phyloP scores from a whole-genome alignment of 2,113 vertebrate genomes.

The Tenrec ecaudatus region DNA sequence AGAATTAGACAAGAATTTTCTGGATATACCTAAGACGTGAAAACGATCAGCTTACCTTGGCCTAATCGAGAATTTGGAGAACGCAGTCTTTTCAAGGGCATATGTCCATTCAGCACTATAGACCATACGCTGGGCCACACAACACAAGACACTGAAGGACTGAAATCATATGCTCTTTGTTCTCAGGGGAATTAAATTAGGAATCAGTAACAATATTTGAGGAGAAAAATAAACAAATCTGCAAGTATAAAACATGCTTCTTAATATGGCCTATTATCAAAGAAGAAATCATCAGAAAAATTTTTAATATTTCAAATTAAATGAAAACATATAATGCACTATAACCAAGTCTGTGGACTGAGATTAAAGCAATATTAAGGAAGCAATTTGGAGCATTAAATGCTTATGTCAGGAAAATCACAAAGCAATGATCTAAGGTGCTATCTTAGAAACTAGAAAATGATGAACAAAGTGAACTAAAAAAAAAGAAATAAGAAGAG shows the following conservation, averaged over 20 bases:
- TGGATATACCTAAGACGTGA: not conserved
- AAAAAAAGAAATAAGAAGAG: not conserved
- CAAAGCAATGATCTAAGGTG: not conserved
- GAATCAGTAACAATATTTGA: slow-evolving; percentile 4
- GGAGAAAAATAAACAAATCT: not conserved
- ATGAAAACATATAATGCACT: slow-evolving; percentile 4
- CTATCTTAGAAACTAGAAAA: not conserved
- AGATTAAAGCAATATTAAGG: not conserved
- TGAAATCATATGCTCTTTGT: not conserved
- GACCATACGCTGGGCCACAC: not conserved
- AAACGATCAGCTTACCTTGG: not conserved
- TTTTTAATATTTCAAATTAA: slow-evolving; percentile 35
- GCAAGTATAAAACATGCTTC: not conserved
- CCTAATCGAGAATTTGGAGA: not conserved
- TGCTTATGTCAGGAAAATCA: not conserved
- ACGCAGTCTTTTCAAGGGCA: too few species aligned
- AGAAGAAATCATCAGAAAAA: not conserved
- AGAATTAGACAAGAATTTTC: slow-evolving; percentile 13
- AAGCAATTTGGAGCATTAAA: not conserved
- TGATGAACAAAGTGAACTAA: not conserved
- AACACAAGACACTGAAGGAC: slow-evolving; percentile 27
- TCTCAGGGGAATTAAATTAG: not conserved
- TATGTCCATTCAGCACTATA: not conserved
- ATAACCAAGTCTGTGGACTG: not conserved
- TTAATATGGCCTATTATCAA: slow-evolving; percentile 4